phyloP scores from a whole-genome alignment of 2,888 invertebrate species.

The Leptopilina drosophilae region DNA sequence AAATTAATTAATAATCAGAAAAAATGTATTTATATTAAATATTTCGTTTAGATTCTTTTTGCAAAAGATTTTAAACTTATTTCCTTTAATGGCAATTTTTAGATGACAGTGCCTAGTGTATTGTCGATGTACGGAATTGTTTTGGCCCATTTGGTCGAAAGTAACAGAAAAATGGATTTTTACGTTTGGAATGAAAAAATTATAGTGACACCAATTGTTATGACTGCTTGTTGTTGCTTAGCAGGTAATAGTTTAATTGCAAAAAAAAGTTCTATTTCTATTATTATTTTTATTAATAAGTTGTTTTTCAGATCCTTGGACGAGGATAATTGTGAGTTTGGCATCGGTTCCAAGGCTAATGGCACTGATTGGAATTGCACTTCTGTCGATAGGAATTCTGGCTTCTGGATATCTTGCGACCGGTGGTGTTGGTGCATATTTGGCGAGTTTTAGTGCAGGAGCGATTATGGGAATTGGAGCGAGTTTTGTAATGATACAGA shows the following conservation, averaged over 20 bases:
- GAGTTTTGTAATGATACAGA: conserved; percentile 66
- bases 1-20: no score
- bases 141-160: conserved; percentile 60
- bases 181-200: conserved; percentile 81
- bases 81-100: background rate
- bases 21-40: no score
- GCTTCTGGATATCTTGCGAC: conserved; percentile 72
- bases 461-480: conserved; percentile 72
- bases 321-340: conserved; percentile 78
- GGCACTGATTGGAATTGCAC: conserved; percentile 67
- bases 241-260: conserved; percentile 71
- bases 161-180: conserved; percentile 53
- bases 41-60: background rate
- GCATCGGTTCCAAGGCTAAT: conserved; percentile 67
- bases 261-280: no score
- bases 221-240: conserved; percentile 80
- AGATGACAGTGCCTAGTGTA: conserved; percentile 72
- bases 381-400: conserved; percentile 65
- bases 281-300: background rate
- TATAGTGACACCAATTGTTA: conserved; percentile 81
- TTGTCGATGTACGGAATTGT: conserved; percentile 69
- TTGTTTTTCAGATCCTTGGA: conserved; percentile 79
- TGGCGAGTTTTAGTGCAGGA: conserved; percentile 70
- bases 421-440: conserved; percentile 70
- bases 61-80: background rate